Percentiles rank a stretch among this genome's conserved stretches.
phyloP scores from a whole-genome alignment of 1,140 invertebrate genomes.

The Trinorchestia longiramus region DNA sequence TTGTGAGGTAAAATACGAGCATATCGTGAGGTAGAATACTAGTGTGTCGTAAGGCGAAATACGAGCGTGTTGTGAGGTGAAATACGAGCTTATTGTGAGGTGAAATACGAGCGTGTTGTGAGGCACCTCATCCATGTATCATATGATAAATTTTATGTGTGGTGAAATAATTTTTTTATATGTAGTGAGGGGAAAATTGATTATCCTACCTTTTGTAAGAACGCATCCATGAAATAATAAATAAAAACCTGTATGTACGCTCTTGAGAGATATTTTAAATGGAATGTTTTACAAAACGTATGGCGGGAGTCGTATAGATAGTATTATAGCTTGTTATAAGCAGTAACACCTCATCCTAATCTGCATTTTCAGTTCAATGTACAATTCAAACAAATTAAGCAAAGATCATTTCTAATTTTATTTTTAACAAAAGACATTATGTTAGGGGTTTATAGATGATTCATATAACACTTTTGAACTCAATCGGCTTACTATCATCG shows the following conservation, averaged over 20 bases:
- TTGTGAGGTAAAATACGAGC: not conserved
- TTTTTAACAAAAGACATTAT: not conserved
- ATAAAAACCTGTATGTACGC: not conserved
- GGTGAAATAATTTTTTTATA: not conserved
- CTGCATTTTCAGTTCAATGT: not conserved
- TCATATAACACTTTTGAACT: not conserved
- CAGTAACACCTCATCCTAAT: not conserved
- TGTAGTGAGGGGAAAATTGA: not conserved
- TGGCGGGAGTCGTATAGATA: not conserved
- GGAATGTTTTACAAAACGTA: not conserved
- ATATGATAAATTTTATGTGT: not conserved
- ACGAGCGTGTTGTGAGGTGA: not conserved
- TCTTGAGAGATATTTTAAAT: not conserved
- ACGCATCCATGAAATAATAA: not conserved
- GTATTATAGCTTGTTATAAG: not conserved
- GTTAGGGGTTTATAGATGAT: not conserved
- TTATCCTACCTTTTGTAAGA: not conserved
- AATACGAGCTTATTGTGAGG: not conserved
- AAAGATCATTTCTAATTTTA: not conserved
- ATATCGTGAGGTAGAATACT: not conserved
- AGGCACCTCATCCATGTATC: not conserved
- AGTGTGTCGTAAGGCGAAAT: not conserved
- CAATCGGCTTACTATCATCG: not conserved
- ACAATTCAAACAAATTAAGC: not conserved
- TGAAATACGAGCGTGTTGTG: not conserved